phyloP scores from a whole-genome alignment of 1,140 invertebrate species.

The Parapsyche elsis region DNA sequence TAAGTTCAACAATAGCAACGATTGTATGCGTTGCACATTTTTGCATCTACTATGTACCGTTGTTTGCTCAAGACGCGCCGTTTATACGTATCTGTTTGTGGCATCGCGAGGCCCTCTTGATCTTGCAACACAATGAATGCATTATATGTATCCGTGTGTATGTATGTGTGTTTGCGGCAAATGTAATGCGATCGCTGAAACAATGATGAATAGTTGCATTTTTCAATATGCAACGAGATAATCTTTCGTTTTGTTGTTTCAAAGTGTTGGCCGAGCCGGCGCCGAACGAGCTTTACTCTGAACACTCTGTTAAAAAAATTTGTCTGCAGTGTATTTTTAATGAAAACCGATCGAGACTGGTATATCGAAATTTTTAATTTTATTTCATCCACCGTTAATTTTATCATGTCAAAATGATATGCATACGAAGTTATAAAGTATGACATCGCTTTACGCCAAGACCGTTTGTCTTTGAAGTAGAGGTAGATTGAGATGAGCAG shows the following conservation, averaged over 20 bases:
- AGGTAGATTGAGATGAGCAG: too few species aligned
- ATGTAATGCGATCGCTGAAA: slow-evolving; percentile 36
- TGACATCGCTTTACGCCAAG: too few species aligned
- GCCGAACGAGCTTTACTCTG: not conserved
- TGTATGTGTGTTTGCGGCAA: slow-evolving; percentile 10
- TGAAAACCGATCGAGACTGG: not conserved
- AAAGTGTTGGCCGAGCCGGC: not conserved
- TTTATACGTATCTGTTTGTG: slow-evolving; percentile 11
- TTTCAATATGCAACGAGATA: slow-evolving; percentile 31
- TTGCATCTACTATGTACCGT: not conserved
- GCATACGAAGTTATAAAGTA: too few species aligned
- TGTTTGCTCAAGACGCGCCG: slow-evolving; percentile 19
- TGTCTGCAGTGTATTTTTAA: not conserved
- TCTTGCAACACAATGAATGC: slow-evolving; percentile 17
- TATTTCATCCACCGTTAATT: too few species aligned
- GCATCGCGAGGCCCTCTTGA: not conserved
- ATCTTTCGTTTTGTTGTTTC: slow-evolving; percentile 15
- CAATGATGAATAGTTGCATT: slow-evolving; percentile 37
- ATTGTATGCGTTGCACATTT: too few species aligned
- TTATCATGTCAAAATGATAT: too few species aligned
- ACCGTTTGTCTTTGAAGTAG: too few species aligned
- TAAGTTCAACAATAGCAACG: too few species aligned
- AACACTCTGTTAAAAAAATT: not conserved
- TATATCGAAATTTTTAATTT: too few species aligned
- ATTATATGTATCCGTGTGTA: too few species aligned